Base-by-base conservation (phyloP, 2,113 vertebrate genomes). In the Nannobrachium achirus region DNA sequence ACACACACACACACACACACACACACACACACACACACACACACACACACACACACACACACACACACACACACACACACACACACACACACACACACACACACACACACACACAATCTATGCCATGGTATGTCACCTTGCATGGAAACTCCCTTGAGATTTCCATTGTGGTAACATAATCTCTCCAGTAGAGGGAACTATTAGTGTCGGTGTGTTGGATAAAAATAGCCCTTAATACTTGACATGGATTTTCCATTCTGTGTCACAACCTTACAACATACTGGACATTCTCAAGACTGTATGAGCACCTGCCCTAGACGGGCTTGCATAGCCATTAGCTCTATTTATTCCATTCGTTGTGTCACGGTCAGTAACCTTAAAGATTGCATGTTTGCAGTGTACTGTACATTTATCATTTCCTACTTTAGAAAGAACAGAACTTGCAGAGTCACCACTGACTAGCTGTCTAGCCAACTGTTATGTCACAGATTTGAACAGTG, bases 401-500 rank as follows among this genome's bases (percentile, higher is more conserved):
- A 33, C n/a, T n/a, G n/a, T n/a, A 33, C 2, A 33, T 4, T 33
- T 1, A 1, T 33, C 3, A 2, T 33, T 2, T 33, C 6, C 25
- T 33, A 33, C 6, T 33, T 33, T 3, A 33, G 25, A 33, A 33
- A 33, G 25, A 2, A 25, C 20, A 25, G 20, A 48, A 48, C 45
- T 6, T 48, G 41, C 73, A 78, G 62, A 81, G 73, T 76, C 83
- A 68, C 74, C 38, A 60, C 44, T 58, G 80, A 56, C 66, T 52
- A 33, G 50, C 67, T 76, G 56, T 68, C 11, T 20, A 39, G 80
- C 80, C 80, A 86, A 75, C 71, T 85, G 73, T 86, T 86, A 77
- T 77, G 75, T 89, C 83, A 87, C 74, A 73, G 73, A 79, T 83
- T 73, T 86, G 70, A 58, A 62, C 65, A 72, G 63, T 42, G 45